phyloP scores from a whole-genome alignment of 2,113 vertebrate species.

The Zeus faber region DNA sequence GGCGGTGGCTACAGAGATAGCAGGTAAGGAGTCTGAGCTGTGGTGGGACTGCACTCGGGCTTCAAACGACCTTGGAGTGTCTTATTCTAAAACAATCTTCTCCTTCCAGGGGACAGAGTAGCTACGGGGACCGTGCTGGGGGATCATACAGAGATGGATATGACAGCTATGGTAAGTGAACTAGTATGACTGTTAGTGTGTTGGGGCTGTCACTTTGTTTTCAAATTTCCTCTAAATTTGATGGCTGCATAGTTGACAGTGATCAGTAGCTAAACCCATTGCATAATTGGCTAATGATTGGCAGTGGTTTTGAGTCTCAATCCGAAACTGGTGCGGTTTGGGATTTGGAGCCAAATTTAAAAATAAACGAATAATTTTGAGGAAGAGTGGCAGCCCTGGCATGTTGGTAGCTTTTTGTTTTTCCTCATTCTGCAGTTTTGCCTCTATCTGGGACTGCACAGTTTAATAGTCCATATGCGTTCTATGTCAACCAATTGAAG shows the following conservation, averaged over 20 bases:
- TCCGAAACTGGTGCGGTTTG: no score
- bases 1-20: conserved; percentile 66
- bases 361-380: no score
- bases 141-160: conserved; percentile 92
- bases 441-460: no score
- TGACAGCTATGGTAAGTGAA: conserved; percentile 90
- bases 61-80: neutral
- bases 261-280: no score
- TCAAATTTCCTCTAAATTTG: no score
- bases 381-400: no score
- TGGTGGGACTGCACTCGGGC: neutral
- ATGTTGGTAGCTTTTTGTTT: no score
- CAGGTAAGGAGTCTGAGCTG: conserved; percentile 40
- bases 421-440: no score
- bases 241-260: no score
- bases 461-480: neutral
- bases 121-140: conserved; percentile 83
- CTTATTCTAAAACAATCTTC: neutral
- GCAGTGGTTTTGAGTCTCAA: no score
- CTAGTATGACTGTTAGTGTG: neutral
- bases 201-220: conserved; percentile 48
- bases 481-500: neutral
- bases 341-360: no score
- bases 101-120: conserved; percentile 82
- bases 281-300: no score